Evolutionary conservation across 2,888 invertebrate genomes (phyloP), one percentile per base, ranked within the genome.

Genomic region (Idaea aversata): DNA sequence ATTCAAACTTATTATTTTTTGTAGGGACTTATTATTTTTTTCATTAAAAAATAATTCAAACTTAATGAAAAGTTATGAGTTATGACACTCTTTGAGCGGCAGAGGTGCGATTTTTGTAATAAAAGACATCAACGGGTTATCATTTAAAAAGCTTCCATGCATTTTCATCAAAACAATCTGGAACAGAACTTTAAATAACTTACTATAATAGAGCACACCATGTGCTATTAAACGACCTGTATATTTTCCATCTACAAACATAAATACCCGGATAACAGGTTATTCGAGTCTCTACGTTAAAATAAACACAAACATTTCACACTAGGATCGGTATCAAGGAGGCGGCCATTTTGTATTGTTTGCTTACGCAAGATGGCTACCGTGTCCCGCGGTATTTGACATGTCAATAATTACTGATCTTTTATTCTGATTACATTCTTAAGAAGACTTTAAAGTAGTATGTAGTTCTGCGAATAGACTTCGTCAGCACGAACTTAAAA

Each of bases 301-400:
- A 76, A 75, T 61, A 72, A 66, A 72, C 74, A 75, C 73, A 76
- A 67, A 61, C 69, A 68, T 68, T 70, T 66, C 67, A 47, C 47
- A 47, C 47, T 47, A 13, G 10, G 47, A 47, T 13, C 47, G 47
- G 47, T 47, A 47, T 47, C 47, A 47, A 10, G 77, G 75, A 10
- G 77, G 75, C 83, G 76, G 83, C 83, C 83, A 83, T 83, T 80
- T 83, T 83, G 71, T 74, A 10, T 61, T 82, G 74, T 83, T 83
- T 81, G 65, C 70, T 75, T 74, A 75, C 69, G 72, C 75, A 83
- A 83, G 80, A 83, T 83, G 83, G 83, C 83, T 82, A 82, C 83
- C 81, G 82, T 77, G 73, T 72, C 72, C 76, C 74, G 75, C 72
- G 68, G 68, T 75, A 74, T 82, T 79, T 76, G 74, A 71, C 71